Evolutionary conservation across 2,113 vertebrate species (phyloP).

Genomic region (Beaufortia kweichowensis): DNA sequence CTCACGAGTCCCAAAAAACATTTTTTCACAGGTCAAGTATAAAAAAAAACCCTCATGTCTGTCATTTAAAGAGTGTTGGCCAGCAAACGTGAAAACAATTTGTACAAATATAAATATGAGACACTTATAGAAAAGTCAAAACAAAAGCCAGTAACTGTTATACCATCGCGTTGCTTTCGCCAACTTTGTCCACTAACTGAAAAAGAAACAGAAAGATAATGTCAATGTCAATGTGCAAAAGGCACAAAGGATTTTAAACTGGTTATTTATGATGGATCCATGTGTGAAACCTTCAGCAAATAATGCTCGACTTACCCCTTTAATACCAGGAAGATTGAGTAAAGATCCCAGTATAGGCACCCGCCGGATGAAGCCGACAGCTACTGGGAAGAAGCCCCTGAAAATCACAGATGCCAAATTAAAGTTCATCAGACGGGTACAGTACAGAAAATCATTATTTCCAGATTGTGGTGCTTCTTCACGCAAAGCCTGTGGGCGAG

Average conservation of each 20-base stretch:
- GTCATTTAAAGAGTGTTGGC: constrained; percentile 32
- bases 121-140: constrained; percentile 25
- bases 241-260: neutral
- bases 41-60: constrained; percentile 32
- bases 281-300: neutral
- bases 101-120: constrained; percentile 46
- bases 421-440: too few species aligned
- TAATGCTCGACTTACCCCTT: constrained; percentile 81
- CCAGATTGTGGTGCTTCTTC: too few species aligned
- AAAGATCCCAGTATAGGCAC: constrained; percentile 93
- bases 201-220: constrained; percentile 40
- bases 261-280: neutral
- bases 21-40: constrained; percentile 34
- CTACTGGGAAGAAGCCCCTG: constrained; percentile 98
- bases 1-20: constrained; percentile 43
- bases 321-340: constrained; percentile 96
- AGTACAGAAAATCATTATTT: too few species aligned
- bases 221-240: neutral
- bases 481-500: too few species aligned
- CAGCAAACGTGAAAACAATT: constrained; percentile 21
- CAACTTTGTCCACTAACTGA: constrained; percentile 94
- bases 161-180: constrained; percentile 98
- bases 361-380: constrained; percentile 94
- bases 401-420: neutral
- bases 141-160: constrained; percentile 69